Evolutionary conservation across 92 coral and sea anemone genomes (phyloP), one percentile per base, ranked within the genome.

Genomic region (Bergia sp.): DNA sequence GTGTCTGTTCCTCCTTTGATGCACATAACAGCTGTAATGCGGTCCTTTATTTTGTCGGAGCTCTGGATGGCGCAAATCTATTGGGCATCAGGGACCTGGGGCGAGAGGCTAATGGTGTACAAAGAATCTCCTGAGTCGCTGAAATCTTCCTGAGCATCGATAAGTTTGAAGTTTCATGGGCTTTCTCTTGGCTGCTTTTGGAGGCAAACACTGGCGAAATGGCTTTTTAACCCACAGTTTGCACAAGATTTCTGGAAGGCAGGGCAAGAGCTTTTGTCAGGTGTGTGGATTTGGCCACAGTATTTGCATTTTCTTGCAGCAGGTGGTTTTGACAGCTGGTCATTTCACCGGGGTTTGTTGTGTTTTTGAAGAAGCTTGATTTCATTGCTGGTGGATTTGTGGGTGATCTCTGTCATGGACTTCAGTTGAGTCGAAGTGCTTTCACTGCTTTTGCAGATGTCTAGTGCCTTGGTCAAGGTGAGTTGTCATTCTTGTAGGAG

Each of bases 401-500:
- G 29, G 50, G 50, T 20, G 44, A 44, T 36, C 37, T 76, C 29
- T 8, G n/a, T 77, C 61, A 18, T 20, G 85, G 8, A 16, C 10
- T 69, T 21, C 37, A 69, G 74, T 36, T 69, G 75, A 1, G 9
- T 69, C 37, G 10, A n/a, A 9, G 39, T 29, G 37, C 3, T 69
- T 69, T 69, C 75, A 23, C 75, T 29, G 75, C 75, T 69, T 9
- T 18, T n/a, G 75, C 75, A 69, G 39, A 69, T 69, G 20, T 71
- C 75, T 11, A 71, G 38, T 7, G 75, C 75, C 39, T 29, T 23
- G 39, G 38, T 12, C 12, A 71, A 29, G 4, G 29, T 75, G 11
- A 90, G 82, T 66, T 90, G 40, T 37, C 82, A 49, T 47, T 90
- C 89, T 76, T 86, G 92, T 29, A 85, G 37, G 8, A 79, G 71